Evolutionary conservation across 2,797 vertebrate species (phyloP).

Genomic region (Phoeniculus purpureus): DNA sequence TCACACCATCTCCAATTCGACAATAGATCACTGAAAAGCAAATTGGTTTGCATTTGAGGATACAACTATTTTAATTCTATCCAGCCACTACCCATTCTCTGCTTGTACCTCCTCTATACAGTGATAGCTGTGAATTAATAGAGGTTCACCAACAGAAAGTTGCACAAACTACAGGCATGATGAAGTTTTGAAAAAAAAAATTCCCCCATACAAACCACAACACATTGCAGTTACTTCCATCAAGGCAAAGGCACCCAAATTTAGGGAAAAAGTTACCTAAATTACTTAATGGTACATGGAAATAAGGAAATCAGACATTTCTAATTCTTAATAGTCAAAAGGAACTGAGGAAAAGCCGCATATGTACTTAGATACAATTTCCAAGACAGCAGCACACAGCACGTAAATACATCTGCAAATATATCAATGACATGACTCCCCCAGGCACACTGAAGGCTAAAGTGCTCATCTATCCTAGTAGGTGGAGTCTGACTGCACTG

Average conservation of each 20-base stretch:
- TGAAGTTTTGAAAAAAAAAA: not conserved
- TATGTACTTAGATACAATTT: not conserved
- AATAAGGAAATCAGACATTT: not conserved
- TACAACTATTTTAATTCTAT: not conserved
- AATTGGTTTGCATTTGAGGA: not conserved
- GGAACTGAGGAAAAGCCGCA: not conserved
- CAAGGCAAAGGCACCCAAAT: not conserved
- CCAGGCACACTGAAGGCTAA: not conserved
- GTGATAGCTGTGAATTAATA: not conserved
- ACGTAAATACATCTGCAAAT: not conserved
- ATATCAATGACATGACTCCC: not conserved
- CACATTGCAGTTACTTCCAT: not conserved
- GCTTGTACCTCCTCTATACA: not conserved
- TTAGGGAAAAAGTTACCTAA: not conserved
- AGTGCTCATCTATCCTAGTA: not conserved
- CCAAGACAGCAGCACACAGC: not conserved
- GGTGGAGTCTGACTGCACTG: not conserved
- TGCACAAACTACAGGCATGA: not conserved
- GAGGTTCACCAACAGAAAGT: not conserved
- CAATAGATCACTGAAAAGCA: not conserved
- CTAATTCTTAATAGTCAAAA: not conserved
- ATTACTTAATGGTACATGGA: not conserved
- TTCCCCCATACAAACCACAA: not conserved
- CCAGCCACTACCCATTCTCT: not conserved
- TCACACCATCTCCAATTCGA: not conserved